Evolutionary conservation across 1,140 invertebrate species (phyloP), one percentile per base, ranked within the genome.

Genomic region (Aphelenchoides besseyi): DNA sequence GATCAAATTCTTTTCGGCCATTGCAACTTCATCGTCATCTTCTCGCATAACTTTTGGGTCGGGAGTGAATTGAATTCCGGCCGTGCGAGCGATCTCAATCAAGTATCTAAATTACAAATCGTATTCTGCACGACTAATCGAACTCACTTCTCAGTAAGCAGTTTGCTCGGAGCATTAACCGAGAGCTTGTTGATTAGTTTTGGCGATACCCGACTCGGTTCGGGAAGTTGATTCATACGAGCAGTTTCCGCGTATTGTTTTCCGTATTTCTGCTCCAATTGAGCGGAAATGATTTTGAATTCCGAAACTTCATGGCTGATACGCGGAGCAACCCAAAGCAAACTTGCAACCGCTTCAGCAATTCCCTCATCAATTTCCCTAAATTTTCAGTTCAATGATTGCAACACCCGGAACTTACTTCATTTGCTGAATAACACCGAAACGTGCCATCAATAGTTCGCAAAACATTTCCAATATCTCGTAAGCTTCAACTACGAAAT

Each of bases 401-500:
- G n/a, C n/a, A n/a, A n/a, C n/a, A 66, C n/a, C 16, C 63, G 2
- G 1, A 54, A 84, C 87, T 88, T 87, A 91, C 89, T 97, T 97
- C 91, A 96, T 95, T 87, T 97, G 94, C 75, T 96, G 92, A 61
- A 98, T 90, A 0, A 98, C 87, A 16, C 96, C 97, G 88, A 98
- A 98, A 84, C 95, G 89, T 1, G 96, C 95, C 18, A 99, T 86
- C n/a, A 99, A 85, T 26, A 98, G 86, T 88, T 99, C 97, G 87
- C 95, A 98, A 85, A 95, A 98, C 94, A 98, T 98, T 88, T 99
- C 97, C 1, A 98, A 89, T 55, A 98, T 88, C 89, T 98, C 97
- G 91, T 98, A 95, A 0, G 95, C 95, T 87, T 99, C 97, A 0
- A 98, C 95, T 86, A 97, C 89, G 85, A 98, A 98, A 87, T 98